phyloP scores from a whole-genome alignment of 2,113 vertebrate genomes.

The Sphaerodactylus townsendi region DNA sequence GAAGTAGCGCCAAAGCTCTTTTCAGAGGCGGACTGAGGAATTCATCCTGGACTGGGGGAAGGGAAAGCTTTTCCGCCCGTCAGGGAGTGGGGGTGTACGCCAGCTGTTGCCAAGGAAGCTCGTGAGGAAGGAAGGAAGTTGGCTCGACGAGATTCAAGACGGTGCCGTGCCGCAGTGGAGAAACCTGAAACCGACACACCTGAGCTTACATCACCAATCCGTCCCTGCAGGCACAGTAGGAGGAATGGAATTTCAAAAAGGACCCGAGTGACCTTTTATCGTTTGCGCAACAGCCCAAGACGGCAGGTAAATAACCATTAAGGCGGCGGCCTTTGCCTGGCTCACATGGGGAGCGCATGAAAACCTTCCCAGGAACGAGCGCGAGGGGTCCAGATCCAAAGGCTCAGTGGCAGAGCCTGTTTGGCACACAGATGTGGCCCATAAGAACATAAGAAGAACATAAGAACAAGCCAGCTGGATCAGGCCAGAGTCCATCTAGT shows the following conservation, averaged over 20 bases:
- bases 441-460: no score
- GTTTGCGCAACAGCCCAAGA: not conserved
- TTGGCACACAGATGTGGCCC: no score
- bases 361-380: not conserved
- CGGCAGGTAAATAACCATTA: not conserved
- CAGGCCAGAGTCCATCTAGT: no score
- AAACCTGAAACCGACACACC: constrained; percentile 41
- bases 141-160: accelerated
- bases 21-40: not conserved
- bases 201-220: not conserved
- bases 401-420: no score
- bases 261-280: not conserved
- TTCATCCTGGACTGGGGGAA: not conserved
- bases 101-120: not conserved
- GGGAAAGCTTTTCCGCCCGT: not conserved
- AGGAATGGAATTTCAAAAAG: not conserved
- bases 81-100: not conserved
- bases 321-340: no score
- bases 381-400: no score
- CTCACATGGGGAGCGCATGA: no score
- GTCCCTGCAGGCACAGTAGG: not conserved
- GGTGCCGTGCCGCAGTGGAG: not conserved
- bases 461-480: no score
- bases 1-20: no score
- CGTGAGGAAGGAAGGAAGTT: no score